These are phyloP conservation scores for Xiphophorus couchianus DNA, from an alignment of 2,113 vertebrate species.

Conservation along the genomic window DNA sequence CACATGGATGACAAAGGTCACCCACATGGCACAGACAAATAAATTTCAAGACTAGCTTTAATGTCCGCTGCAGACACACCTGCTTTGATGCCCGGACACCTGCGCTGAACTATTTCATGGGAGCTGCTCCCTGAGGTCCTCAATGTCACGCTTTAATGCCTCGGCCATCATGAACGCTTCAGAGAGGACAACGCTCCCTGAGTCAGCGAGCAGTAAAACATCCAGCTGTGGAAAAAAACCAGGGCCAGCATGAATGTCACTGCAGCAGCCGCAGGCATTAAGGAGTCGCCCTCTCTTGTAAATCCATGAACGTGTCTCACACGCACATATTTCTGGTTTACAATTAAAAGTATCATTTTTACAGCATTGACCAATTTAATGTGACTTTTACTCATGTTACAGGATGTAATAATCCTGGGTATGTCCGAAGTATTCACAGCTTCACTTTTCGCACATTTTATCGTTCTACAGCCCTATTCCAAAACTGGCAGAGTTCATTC, in stretches of 20 bases:
- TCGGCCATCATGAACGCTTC: slow-evolving; percentile 8
- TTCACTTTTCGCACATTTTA: no score
- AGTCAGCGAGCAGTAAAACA: slow-evolving; percentile 50
- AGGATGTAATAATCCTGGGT: no score
- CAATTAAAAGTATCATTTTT: no score
- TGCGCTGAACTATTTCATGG: slow-evolving; percentile 48
- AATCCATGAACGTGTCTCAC: neutral
- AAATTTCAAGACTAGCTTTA: slow-evolving; percentile 24
- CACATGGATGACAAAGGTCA: slow-evolving; percentile 8
- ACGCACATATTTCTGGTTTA: no score
- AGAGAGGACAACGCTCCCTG: slow-evolving; percentile 27
- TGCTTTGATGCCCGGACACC: slow-evolving; percentile 20
- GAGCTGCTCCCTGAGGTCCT: slow-evolving; percentile 20
- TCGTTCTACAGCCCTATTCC: no score
- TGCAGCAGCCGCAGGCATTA: slow-evolving; percentile 22
- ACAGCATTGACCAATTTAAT: no score
- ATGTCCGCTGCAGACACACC: slow-evolving; percentile 39
- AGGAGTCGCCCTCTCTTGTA: neutral
- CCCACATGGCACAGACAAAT: slow-evolving; percentile 15
- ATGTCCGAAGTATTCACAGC: no score
- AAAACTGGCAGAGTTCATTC: no score
- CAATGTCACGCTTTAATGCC: slow-evolving; percentile 47
- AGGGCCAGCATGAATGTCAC: slow-evolving; percentile 48
- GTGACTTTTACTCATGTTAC: no score
- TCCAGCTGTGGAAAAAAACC: slow-evolving; percentile 51